phyloP scores from a whole-genome alignment of 2,113 vertebrate species.

The Terrapene triunguis region DNA sequence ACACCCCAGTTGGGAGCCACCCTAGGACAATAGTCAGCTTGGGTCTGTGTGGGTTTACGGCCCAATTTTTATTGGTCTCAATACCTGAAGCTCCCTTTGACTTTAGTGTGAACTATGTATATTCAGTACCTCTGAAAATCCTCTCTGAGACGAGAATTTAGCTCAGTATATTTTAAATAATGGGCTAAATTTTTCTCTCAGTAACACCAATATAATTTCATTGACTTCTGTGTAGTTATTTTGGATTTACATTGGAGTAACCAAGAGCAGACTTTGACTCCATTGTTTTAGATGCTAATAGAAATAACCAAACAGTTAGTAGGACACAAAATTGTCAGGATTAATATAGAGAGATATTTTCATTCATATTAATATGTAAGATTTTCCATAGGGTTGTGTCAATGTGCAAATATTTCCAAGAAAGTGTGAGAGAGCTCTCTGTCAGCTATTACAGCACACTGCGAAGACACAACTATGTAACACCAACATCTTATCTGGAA shows the following conservation, averaged over 20 bases:
- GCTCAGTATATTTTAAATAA: background rate
- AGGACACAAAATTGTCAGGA: background rate
- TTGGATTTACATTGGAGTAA: background rate
- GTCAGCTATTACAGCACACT: conserved; percentile 83
- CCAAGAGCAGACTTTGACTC: background rate
- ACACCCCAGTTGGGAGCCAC: background rate
- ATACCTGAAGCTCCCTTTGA: background rate
- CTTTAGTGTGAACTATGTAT: background rate
- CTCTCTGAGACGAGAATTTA: background rate
- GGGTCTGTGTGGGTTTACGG: background rate
- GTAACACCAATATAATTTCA: background rate
- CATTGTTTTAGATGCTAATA: background rate
- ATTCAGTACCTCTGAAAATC: background rate
- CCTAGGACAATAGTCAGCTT: background rate
- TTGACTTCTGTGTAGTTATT: background rate
- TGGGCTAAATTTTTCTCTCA: background rate
- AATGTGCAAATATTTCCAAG: conserved; percentile 94
- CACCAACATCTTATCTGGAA: conserved; percentile 93
- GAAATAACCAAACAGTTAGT: background rate
- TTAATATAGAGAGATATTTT: background rate
- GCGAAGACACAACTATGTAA: conserved; percentile 92
- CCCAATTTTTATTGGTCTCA: background rate
- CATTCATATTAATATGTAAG: background rate
- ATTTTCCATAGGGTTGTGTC: conserved; percentile 86
- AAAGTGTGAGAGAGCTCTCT: conserved; percentile 85